Evolutionary conservation across 2,113 vertebrate species (phyloP).

Genomic region (Sula dactylatra): DNA sequence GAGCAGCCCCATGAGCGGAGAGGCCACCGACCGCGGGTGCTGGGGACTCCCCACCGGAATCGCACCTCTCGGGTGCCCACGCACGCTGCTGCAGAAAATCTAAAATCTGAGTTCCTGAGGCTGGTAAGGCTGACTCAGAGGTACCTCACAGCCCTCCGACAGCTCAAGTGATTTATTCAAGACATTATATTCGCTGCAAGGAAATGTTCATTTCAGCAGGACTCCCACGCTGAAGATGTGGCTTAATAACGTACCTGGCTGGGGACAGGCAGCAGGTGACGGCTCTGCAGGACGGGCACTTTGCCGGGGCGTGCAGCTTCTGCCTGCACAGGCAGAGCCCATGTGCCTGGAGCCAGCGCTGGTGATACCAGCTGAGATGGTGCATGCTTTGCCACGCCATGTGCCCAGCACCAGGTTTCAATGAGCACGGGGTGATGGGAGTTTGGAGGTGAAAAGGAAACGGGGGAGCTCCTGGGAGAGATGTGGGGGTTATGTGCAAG

Average conservation of each 20-base stretch:
- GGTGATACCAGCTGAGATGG: background rate
- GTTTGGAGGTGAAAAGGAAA: background rate
- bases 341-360: background rate
- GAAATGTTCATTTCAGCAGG: background rate
- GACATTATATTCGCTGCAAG: background rate
- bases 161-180: background rate
- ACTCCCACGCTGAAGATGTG: background rate
- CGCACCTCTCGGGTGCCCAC: background rate
- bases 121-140: background rate
- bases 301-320: background rate
- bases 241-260: background rate
- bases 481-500: background rate
- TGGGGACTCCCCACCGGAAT: background rate
- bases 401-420: background rate
- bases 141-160: background rate
- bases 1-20: background rate
- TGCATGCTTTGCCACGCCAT: accelerated
- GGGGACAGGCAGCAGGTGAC: background rate
- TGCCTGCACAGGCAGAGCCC: background rate
- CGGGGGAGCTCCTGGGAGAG: background rate
- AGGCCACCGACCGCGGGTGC: accelerated
- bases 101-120: background rate
- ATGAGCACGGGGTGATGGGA: background rate
- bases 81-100: background rate
- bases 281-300: background rate